These are phyloP conservation scores for Drosophila sp. DNA, from an alignment of 1,140 invertebrate genomes.

Conservation along the genomic window DNA sequence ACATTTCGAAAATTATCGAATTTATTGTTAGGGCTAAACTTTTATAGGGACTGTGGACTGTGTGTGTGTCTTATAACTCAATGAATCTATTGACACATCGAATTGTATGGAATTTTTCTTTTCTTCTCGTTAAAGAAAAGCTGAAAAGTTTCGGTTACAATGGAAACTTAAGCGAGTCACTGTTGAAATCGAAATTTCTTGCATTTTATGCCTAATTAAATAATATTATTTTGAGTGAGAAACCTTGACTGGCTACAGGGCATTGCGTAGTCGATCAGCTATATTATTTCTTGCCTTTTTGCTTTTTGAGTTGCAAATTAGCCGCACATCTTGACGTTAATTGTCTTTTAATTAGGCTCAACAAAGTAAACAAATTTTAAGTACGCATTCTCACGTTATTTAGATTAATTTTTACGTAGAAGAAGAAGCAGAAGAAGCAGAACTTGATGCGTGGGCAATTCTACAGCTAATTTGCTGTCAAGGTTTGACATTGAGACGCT, in stretches of 20 bases:
- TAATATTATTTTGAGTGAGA: no score
- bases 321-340: slow-evolving; percentile 16
- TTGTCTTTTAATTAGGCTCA: slow-evolving; percentile 41
- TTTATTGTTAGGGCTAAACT: slow-evolving; percentile 45
- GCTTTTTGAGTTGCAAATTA: slow-evolving; percentile 10
- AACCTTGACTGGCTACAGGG: not conserved
- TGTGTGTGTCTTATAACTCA: slow-evolving; percentile 32
- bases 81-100: slow-evolving; percentile 70
- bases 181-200: slow-evolving; percentile 24
- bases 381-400: slow-evolving; percentile 19
- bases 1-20: slow-evolving; percentile 60
- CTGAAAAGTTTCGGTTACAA: slow-evolving; percentile 23
- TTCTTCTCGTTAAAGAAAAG: slow-evolving; percentile 14
- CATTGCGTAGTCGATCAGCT: not conserved
- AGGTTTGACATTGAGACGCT: slow-evolving; percentile 24
- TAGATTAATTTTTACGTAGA: not conserved
- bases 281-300: not conserved
- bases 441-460: slow-evolving; percentile 1
- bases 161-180: slow-evolving; percentile 1
- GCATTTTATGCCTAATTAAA: not conserved
- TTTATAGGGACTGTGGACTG: not conserved
- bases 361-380: slow-evolving; percentile 12
- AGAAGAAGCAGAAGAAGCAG: slow-evolving; percentile 15
- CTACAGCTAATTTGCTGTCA: not conserved
- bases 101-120: slow-evolving; percentile 12